phyloP scores from a whole-genome alignment of 2,113 vertebrate genomes.

The Seriola aureovittata region DNA sequence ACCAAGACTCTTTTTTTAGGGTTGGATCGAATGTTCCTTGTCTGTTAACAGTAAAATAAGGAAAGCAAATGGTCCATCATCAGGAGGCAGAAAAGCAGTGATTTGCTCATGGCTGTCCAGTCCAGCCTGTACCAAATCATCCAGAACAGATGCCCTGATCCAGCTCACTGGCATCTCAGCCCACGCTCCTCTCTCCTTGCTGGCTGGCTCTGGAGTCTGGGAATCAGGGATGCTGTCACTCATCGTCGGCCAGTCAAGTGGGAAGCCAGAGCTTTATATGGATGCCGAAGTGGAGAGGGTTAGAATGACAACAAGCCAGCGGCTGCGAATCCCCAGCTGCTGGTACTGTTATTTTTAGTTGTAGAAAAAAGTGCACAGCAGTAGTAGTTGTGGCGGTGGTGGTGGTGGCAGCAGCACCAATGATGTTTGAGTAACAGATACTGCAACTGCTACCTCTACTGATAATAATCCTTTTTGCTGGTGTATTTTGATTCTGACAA shows the following conservation, averaged over 20 bases:
- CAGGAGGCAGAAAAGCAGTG: slow-evolving; percentile 29
- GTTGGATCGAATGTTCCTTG: slow-evolving; percentile 13
- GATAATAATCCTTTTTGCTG: neutral
- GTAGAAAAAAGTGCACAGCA: slow-evolving; percentile 11
- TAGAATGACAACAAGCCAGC: slow-evolving; percentile 33
- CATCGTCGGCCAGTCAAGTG: slow-evolving; percentile 61
- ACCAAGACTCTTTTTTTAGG: neutral
- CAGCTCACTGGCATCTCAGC: slow-evolving; percentile 59
- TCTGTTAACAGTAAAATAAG: slow-evolving; percentile 57
- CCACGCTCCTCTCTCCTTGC: slow-evolving; percentile 26
- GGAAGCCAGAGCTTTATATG: slow-evolving; percentile 62
- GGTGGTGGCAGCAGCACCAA: neutral
- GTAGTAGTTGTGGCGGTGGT: neutral
- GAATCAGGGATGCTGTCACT: slow-evolving; percentile 68
- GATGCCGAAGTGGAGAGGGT: slow-evolving; percentile 43
- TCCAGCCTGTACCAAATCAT: slow-evolving; percentile 47
- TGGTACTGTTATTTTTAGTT: slow-evolving; percentile 46
- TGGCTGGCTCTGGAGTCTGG: slow-evolving; percentile 59
- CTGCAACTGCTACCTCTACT: neutral
- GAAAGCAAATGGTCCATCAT: slow-evolving; percentile 56
- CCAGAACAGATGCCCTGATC: slow-evolving; percentile 56
- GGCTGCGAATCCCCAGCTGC: slow-evolving; percentile 40
- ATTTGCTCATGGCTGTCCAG: slow-evolving; percentile 49
- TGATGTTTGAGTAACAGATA: neutral
- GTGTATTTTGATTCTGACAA: neutral